Percentiles rank a stretch among this genome's conserved stretches.
These are phyloP conservation scores for Nephrocerus scutellatus DNA, from an alignment of 2,888 invertebrate species.

Conservation along the genomic window DNA sequence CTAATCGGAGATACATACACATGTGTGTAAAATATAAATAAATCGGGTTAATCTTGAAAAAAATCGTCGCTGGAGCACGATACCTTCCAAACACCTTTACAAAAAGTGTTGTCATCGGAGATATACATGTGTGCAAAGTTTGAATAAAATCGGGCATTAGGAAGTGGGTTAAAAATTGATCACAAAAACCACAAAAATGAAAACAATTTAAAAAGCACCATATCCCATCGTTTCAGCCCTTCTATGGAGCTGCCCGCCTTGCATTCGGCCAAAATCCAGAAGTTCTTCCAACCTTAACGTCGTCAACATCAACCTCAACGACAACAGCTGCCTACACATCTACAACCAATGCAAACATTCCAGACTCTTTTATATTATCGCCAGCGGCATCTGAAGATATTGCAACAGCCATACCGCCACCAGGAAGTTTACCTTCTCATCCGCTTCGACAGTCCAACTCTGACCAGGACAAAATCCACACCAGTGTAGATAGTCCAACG, in stretches of 20 bases:
- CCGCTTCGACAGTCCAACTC: conserved; percentile 5
- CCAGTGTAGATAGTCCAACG: conserved; percentile 4
- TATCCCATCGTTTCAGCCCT: too few relatives aligned
- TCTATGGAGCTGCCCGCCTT: conserved; percentile 57
- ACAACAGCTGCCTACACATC: conserved; percentile 25
- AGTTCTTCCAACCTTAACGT: conserved; percentile 38
- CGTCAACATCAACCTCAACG: conserved; percentile 32
- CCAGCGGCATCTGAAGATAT: conserved; percentile 24
- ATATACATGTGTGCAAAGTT: too few relatives aligned
- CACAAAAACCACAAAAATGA: too few relatives aligned
- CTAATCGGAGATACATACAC: too few relatives aligned
- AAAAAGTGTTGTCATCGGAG: too few relatives aligned
- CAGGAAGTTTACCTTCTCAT: conserved; percentile 10
- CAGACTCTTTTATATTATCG: conserved; percentile 22
- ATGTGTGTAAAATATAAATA: too few relatives aligned
- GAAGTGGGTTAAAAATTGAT: too few relatives aligned
- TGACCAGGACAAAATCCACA: conserved; percentile 7
- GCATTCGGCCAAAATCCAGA: conserved; percentile 51
- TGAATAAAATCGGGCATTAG: too few relatives aligned
- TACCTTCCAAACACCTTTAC: too few relatives aligned
- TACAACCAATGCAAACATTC: conserved; percentile 20
- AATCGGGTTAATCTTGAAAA: too few relatives aligned
- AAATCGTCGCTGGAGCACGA: too few relatives aligned
- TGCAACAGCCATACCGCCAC: conserved; percentile 14
- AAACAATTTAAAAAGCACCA: too few relatives aligned